A percentile compares a stretch with the other conserved stretches of the same genome.
Evolutionary conservation across 2,888 invertebrate species (phyloP).

Genomic region (Molanna angustata): DNA sequence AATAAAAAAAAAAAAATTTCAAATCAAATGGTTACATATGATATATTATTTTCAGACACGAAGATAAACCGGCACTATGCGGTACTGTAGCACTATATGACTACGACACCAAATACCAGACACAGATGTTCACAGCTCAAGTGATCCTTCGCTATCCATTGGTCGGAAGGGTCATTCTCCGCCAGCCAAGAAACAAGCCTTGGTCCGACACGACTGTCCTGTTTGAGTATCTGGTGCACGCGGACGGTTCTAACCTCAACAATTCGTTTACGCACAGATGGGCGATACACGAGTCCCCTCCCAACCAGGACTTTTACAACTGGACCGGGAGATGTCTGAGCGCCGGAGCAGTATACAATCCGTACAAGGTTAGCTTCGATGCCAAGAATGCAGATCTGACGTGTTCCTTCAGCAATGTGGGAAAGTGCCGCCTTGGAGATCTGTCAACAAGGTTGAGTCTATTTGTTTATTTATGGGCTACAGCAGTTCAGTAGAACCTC

Average conservation of each 20-base stretch:
- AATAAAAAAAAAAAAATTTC: too few species aligned
- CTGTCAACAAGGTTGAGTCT: slow-evolving; percentile 56
- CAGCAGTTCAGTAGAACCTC: too few species aligned
- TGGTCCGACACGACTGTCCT: slow-evolving; percentile 83
- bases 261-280: slow-evolving; percentile 75
- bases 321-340: slow-evolving; percentile 85
- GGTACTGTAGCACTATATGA: slow-evolving; percentile 60
- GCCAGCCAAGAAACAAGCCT: slow-evolving; percentile 76
- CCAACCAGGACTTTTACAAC: slow-evolving; percentile 86
- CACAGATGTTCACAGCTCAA: slow-evolving; percentile 73
- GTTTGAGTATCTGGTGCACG: slow-evolving; percentile 81
- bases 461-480: background rate
- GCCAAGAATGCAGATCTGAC: slow-evolving; percentile 56
- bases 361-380: slow-evolving; percentile 66
- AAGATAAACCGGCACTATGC: slow-evolving; percentile 47
- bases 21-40: too few species aligned
- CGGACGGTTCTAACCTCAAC: slow-evolving; percentile 77
- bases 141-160: slow-evolving; percentile 84
- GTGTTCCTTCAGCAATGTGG: slow-evolving; percentile 57
- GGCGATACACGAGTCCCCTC: slow-evolving; percentile 76
- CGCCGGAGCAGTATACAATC: slow-evolving; percentile 74
- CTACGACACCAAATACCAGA: slow-evolving; percentile 63
- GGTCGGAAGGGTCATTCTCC: slow-evolving; percentile 78
- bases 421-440: slow-evolving; percentile 75
- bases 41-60: slow-evolving; percentile 44